Evolutionary conservation across 2,797 vertebrate genomes (phyloP), one percentile per base, ranked within the genome.

Genomic region (Sebastes nivosus): DNA sequence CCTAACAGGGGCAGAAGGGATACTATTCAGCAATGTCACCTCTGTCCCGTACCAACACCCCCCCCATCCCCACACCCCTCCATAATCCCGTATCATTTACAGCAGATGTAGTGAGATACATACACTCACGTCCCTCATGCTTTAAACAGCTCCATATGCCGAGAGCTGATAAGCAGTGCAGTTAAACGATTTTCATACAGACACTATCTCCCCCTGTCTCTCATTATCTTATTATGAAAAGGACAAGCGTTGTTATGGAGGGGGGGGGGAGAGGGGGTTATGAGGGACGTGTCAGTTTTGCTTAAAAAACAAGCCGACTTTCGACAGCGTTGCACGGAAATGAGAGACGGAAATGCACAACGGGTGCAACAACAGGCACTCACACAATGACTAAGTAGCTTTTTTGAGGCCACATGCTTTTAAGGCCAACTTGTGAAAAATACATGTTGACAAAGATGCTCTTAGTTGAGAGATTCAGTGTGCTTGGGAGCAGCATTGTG

Each of bases 121-220:
- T 46, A 54, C 71, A 27, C 57, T 24, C 27, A 8, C 2, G 1
- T 72, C 65, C 68, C 57, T 36, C 4, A 6, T 66, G 64, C 20
- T 36, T 80, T 78, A 14, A 34, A 32, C n/a, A 12, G 66, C 68
- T 81, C 79, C 67, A 50, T 70, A 82, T 83, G 82, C 74, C 78
- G 38, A 7, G 14, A 73, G 67, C 76, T 77, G 87, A 89, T 85
- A 85, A 88, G 77, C 67, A n/a, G 77, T 7, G 30, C 46, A 24
- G 82, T 79, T 69, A 77, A 71, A 68, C 8, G 54, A 29, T 57
- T 81, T 87, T 80, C 75, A 81, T 50, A 50, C 46, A 18, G 25
- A 32, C 65, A 12, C 76, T 52, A 85, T 86, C 82, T 82, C 59
- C 46, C 55, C 38, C 66, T 65, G 76, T 58, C 70, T 54, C 32